Evolutionary conservation across 2,113 vertebrate species (phyloP).

Genomic region (Gymnocephalus cernua): DNA sequence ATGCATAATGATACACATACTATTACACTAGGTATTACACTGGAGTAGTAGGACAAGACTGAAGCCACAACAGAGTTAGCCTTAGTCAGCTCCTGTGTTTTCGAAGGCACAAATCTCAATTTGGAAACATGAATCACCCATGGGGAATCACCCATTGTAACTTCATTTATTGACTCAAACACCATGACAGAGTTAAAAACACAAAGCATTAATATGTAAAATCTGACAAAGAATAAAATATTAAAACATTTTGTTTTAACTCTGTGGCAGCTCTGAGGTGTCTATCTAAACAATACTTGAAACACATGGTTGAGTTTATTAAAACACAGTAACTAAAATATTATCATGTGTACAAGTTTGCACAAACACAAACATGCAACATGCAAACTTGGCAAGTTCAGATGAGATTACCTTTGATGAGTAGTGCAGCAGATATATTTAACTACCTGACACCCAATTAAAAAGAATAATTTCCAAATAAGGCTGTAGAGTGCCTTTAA

Average conservation of each 20-base stretch:
- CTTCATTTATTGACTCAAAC: background rate
- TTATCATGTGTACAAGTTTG: background rate
- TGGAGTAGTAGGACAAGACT: background rate
- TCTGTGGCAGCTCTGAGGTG: background rate
- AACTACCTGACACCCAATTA: background rate
- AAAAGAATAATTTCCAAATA: background rate
- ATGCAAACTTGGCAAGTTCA: background rate
- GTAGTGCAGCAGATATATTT: background rate
- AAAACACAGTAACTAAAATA: background rate
- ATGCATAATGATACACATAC: background rate
- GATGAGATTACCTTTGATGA: background rate
- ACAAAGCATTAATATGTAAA: background rate
- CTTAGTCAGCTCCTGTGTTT: background rate
- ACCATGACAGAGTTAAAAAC: background rate
- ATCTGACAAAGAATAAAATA: too few species aligned
- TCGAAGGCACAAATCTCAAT: background rate
- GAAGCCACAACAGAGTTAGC: background rate
- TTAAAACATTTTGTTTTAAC: background rate
- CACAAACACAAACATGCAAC: background rate
- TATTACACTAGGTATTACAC: background rate
- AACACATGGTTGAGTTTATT: background rate
- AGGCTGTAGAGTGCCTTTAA: background rate
- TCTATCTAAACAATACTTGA: background rate
- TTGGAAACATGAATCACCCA: background rate
- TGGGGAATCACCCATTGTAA: background rate